These are phyloP conservation scores for Anoplolepis gracilipes DNA, from an alignment of 1,140 invertebrate genomes.

Conservation along the genomic window DNA sequence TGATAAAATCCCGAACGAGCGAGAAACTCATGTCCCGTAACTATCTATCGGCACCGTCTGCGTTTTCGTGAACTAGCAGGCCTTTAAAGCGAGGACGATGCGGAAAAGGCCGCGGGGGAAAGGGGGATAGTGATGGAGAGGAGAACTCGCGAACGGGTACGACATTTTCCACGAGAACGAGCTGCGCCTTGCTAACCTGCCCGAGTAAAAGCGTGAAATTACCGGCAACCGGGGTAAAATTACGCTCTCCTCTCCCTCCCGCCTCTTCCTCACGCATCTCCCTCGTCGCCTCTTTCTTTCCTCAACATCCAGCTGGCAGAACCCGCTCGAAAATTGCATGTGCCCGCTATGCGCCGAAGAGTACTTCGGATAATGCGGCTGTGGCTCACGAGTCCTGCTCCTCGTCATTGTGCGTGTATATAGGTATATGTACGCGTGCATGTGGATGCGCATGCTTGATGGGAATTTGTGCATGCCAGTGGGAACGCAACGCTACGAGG, in stretches of 20 bases:
- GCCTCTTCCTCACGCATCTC: slow-evolving; percentile 36
- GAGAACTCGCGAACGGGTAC: slow-evolving; percentile 60
- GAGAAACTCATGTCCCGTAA: slow-evolving; percentile 78
- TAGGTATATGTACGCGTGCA: not conserved
- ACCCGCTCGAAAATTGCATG: slow-evolving; percentile 77
- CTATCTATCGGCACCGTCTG: slow-evolving; percentile 75
- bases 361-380: slow-evolving; percentile 76
- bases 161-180: slow-evolving; percentile 81
- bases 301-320: slow-evolving; percentile 64
- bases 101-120: not conserved
- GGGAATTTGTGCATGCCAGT: slow-evolving; percentile 18
- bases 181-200: slow-evolving; percentile 73
- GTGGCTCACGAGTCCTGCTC: slow-evolving; percentile 55
- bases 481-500: not conserved
- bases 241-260: slow-evolving; percentile 52
- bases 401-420: not conserved
- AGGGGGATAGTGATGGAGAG: not conserved
- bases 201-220: slow-evolving; percentile 84
- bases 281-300: slow-evolving; percentile 46
- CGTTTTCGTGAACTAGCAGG: slow-evolving; percentile 74
- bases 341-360: slow-evolving; percentile 74
- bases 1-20: slow-evolving; percentile 73
- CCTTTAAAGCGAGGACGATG: slow-evolving; percentile 55
- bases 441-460: not conserved
- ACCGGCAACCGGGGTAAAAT: slow-evolving; percentile 77